phyloP scores from a whole-genome alignment of 2,888 invertebrate genomes.

The Anarsia innoxiella region DNA sequence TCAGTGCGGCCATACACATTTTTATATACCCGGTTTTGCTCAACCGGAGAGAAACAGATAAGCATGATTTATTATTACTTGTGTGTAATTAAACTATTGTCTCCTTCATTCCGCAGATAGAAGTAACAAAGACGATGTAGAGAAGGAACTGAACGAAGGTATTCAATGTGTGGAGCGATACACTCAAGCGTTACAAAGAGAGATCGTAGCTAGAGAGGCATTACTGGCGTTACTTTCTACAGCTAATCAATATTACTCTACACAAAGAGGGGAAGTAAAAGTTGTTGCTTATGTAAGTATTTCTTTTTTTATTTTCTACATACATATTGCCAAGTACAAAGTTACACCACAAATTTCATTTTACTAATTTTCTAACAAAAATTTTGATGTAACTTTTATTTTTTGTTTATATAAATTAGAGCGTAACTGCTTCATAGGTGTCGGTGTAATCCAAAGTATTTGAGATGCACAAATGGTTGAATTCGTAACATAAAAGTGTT shows the following conservation, averaged over 20 bases:
- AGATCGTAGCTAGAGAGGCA: slow-evolving; percentile 86
- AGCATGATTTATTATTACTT: not conserved
- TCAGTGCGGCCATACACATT: no score
- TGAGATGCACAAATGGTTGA: no score
- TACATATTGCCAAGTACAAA: no score
- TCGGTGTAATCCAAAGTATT: no score
- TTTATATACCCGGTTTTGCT: no score
- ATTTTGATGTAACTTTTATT: no score
- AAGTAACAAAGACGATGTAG: slow-evolving; percentile 89
- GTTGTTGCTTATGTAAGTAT: slow-evolving; percentile 93
- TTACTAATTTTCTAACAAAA: no score
- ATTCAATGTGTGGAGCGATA: slow-evolving; percentile 86
- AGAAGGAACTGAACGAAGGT: slow-evolving; percentile 89
- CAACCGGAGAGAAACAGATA: not conserved
- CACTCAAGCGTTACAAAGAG: slow-evolving; percentile 85
- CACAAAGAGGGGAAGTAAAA: slow-evolving; percentile 95
- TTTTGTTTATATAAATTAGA: no score
- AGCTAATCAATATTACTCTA: slow-evolving; percentile 90
- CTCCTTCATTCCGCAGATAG: slow-evolving; percentile 75
- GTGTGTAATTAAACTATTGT: not conserved
- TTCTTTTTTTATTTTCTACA: no score
- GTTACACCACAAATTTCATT: no score
- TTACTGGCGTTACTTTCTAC: slow-evolving; percentile 86
- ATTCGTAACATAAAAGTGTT: no score
- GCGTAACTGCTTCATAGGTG: no score